phyloP scores from a whole-genome alignment of 37 sponge, comb jelly and placozoan genomes.

The Geodia barretti region DNA sequence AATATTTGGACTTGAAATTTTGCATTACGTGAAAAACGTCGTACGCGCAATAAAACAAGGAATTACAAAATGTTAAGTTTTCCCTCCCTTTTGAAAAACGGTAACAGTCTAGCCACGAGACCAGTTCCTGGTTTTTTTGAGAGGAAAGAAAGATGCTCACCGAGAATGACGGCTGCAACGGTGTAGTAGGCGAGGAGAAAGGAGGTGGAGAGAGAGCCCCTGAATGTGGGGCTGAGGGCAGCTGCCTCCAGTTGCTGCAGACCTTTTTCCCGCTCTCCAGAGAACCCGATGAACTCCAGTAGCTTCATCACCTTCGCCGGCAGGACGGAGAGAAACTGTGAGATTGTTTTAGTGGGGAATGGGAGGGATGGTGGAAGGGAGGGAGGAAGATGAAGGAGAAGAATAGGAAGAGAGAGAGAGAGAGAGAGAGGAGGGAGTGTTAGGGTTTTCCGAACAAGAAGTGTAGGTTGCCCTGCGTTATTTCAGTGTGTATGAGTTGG shows the following conservation, averaged over 20 bases:
- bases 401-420: too few relatives aligned
- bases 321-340: constrained; percentile 74
- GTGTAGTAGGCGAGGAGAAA: constrained; percentile 62
- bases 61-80: too few relatives aligned
- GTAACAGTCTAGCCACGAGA: too few relatives aligned
- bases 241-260: constrained; percentile 44
- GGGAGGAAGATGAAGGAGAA: too few relatives aligned
- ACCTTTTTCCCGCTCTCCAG: constrained; percentile 58
- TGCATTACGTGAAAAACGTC: too few relatives aligned
- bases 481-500: too few relatives aligned
- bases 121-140: too few relatives aligned
- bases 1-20: too few relatives aligned
- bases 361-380: constrained; percentile 8
- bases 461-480: too few relatives aligned
- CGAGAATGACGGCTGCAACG: constrained; percentile 33
- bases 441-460: background rate
- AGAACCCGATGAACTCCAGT: constrained; percentile 86
- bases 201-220: constrained; percentile 38
- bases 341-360: constrained; percentile 5
- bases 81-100: too few relatives aligned
- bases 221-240: constrained; percentile 29
- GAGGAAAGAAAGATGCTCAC: too few relatives aligned
- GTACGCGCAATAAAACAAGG: too few relatives aligned
- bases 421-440: constrained; percentile 22
- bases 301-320: constrained; percentile 61